Evolutionary conservation across 1,140 invertebrate species (phyloP), one percentile per base, ranked within the genome.

Genomic region (Fragariocoptes setiger): DNA sequence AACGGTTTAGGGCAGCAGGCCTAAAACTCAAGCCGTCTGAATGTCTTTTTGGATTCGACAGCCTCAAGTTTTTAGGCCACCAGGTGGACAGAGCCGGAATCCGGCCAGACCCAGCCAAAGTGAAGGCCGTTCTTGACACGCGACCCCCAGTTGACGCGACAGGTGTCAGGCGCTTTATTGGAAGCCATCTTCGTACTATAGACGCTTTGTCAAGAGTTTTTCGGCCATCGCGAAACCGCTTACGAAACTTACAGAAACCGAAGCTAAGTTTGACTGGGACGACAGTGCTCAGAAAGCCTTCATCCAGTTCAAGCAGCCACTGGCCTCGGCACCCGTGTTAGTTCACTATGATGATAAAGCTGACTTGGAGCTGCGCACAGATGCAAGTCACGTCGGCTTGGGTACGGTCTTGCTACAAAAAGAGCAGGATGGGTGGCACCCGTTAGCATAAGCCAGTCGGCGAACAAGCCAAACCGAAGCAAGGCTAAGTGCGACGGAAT

Each of bases 181-280:
- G 47, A 1, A n/a, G n/a, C n/a, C n/a, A n/a, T n/a, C n/a, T n/a
- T n/a, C n/a, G n/a, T 65, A 57, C 48, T 64, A 64, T 47, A 47
- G 52, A 2, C 50, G 52, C 31, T 63, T 65, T 42, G 50, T 61
- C 8, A 51, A 46, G 3, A 53, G 56, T 40, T 53, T 57, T 17
- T 50, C 56, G 2, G 38, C 45, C 14, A 42, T 55, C 14, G 47
- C 55, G 19, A 39, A 46, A 13, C 58, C 57, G 3, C 44, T 61
- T 19, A 47, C 50, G 4, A n/a, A 17, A 3, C 3, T 40, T 12
- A 15, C 14, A 14, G 18, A 37, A 41, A 20, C 4, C 19, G n/a
- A 40, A 19, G 16, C n/a, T 8, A n/a, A 31, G n/a, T 31, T 31
- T 31, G n/a, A 31, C 8, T 31, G 25, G 25, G 25, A 31, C 8